phyloP scores from a whole-genome alignment of 2,113 vertebrate genomes.

The Nannospalax galili region DNA sequence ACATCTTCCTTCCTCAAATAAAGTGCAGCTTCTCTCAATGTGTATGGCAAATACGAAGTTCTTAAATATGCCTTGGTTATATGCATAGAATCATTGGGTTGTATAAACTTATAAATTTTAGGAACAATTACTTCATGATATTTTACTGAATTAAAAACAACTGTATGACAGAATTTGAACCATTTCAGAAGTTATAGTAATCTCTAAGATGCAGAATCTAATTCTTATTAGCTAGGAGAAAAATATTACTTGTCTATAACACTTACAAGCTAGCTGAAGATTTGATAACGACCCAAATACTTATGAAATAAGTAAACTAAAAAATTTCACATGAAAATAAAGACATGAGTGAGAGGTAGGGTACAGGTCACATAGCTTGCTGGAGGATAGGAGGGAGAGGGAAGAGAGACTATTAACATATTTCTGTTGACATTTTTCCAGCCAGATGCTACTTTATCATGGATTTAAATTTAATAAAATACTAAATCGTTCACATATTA shows the following conservation, averaged over 20 bases:
- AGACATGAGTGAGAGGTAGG: background rate
- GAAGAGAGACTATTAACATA: background rate
- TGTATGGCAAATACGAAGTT: background rate
- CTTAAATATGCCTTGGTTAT: background rate
- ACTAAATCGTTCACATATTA: background rate
- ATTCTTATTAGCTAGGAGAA: constrained; percentile 7
- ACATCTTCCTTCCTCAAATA: constrained; percentile 20
- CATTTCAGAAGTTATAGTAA: constrained; percentile 30
- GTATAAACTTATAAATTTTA: background rate
- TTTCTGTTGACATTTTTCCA: background rate
- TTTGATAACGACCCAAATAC: background rate
- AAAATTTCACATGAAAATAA: constrained; percentile 13
- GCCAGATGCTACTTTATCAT: background rate
- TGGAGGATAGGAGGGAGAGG: background rate
- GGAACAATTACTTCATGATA: background rate
- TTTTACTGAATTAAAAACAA: constrained; percentile 39
- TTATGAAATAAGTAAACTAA: background rate
- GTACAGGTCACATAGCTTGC: background rate
- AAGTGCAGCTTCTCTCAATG: constrained; percentile 2
- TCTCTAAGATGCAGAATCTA: constrained; percentile 40
- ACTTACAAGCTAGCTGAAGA: constrained; percentile 21
- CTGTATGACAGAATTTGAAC: constrained; percentile 37
- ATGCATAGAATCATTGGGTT: background rate
- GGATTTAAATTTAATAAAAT: constrained; percentile 42
- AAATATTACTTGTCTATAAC: constrained; percentile 38